These are phyloP conservation scores for Spondyliosoma cantharus DNA, from an alignment of 2,797 vertebrate species.

Conservation along the genomic window DNA sequence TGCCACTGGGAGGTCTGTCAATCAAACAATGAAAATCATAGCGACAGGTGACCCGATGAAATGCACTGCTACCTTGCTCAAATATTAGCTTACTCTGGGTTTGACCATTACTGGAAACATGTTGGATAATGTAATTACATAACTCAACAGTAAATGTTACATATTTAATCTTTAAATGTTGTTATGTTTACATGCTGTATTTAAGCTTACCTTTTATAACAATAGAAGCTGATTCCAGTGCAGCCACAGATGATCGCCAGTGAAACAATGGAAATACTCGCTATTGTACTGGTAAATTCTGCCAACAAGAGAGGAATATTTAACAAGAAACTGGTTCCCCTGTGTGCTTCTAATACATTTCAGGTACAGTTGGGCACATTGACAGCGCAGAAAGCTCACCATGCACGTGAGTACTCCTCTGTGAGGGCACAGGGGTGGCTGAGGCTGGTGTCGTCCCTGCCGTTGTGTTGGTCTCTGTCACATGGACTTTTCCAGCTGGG, in stretches of 20 bases:
- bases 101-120: too few species aligned
- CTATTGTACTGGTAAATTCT: background rate
- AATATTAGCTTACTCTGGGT: background rate
- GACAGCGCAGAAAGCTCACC: slow-evolving; percentile 9
- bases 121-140: too few species aligned
- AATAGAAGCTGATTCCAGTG: background rate
- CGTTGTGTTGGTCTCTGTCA: accelerated
- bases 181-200: background rate
- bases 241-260: background rate
- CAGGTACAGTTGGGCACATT: background rate
- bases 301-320: background rate
- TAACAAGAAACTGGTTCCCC: background rate
- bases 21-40: too few species aligned
- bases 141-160: too few species aligned
- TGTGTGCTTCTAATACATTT: background rate
- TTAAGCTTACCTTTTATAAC: slow-evolving; percentile 33
- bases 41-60: too few species aligned
- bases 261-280: accelerated
- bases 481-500: too few species aligned
- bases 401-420: accelerated
- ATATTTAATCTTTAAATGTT: too few species aligned
- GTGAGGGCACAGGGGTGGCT: background rate
- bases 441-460: background rate
- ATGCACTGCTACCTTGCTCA: too few species aligned
- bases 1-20: too few species aligned